Evolutionary conservation across 2,888 invertebrate species (phyloP), one percentile per base, ranked within the genome.

Genomic region (Protophormia terraenovae): DNA sequence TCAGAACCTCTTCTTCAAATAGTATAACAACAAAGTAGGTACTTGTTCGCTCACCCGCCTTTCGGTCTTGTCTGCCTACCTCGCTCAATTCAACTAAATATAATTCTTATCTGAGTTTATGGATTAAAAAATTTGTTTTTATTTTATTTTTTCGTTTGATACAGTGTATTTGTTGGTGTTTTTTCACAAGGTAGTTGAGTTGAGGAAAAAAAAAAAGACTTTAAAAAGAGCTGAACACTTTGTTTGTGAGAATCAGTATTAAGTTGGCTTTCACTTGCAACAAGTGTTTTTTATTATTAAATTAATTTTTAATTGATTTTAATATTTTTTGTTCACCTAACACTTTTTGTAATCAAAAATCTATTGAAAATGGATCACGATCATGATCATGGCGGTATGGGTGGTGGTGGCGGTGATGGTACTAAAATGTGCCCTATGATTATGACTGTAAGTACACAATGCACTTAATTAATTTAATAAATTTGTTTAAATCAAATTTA

Each of bases 371-470:
- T 90, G 90, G 89, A 90, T 88, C 89, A 90, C 66, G 85, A 84
- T 80, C 87, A 89, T 27, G 78, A 77, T 69, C 89, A 89, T 45
- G 87, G 64, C 35, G 77, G 60, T 60, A 66, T 78, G 3, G 78
- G 84, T 24, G 64, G 83, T 0, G 66, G 12, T n/a, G 62, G 14
- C 38, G 80, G 6, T 10, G 69, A 62, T 50, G 50, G 14, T 29
- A 10, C 35, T n/a, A 82, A 69, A 27, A 86, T 87, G 19, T 92
- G 92, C 22, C 91, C 91, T 27, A 92, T 92, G 92, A 91, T 91
- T 32, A 92, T 92, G 92, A 89, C 88, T 86, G 92, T 92, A 89
- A 91, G 92, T 90, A 62, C 5, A 16, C 7, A 8, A 10, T 19
- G 1, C 6, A 14, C 6, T 83, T 66, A 47, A 32, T 73, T 45